A percentile compares a stretch with the other conserved stretches of the same genome.
Conservation (phyloP, 1,140 invertebrate genomes). For the Coelopa frigida region DNA sequence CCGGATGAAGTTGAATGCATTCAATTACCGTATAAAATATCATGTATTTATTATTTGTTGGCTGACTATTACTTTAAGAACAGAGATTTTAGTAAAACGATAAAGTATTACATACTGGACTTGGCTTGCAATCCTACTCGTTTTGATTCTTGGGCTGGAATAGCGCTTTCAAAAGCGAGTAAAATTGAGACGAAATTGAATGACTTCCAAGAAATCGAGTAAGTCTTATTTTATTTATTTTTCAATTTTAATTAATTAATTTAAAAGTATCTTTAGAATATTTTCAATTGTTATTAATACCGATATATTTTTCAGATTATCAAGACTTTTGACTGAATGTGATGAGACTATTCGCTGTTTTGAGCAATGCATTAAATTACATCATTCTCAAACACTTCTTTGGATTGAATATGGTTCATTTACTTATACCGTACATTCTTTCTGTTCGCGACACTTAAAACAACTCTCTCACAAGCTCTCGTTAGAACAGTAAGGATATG, state of each 20-base stretch:
- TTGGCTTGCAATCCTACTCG: constrained; percentile 68
- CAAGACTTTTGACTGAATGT: constrained; percentile 51
- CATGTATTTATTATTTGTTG: constrained; percentile 78
- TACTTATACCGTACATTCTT: constrained; percentile 19
- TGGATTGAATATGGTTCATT: constrained; percentile 28
- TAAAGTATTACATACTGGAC: constrained; percentile 77
- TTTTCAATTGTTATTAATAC: constrained; percentile 59
- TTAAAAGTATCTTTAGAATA: neutral
- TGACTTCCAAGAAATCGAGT: constrained; percentile 15
- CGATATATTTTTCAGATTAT: constrained; percentile 78
- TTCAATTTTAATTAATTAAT: neutral
- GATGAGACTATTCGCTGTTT: constrained; percentile 22
- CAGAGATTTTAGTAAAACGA: constrained; percentile 67
- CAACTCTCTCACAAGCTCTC: constrained; percentile 3
- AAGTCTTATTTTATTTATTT: constrained; percentile 6
- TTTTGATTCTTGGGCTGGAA: constrained; percentile 86
- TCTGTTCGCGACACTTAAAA: constrained; percentile 18
- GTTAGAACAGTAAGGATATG: constrained; percentile 4
- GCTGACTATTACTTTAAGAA: constrained; percentile 89
- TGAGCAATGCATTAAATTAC: constrained; percentile 17
- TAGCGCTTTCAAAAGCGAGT: constrained; percentile 74
- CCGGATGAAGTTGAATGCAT: constrained; percentile 44
- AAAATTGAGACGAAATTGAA: constrained; percentile 76
- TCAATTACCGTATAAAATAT: constrained; percentile 50
- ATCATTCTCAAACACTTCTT: constrained; percentile 14